Base-by-base conservation (phyloP, 1,140 invertebrate genomes). In the Caerostris darwini region DNA sequence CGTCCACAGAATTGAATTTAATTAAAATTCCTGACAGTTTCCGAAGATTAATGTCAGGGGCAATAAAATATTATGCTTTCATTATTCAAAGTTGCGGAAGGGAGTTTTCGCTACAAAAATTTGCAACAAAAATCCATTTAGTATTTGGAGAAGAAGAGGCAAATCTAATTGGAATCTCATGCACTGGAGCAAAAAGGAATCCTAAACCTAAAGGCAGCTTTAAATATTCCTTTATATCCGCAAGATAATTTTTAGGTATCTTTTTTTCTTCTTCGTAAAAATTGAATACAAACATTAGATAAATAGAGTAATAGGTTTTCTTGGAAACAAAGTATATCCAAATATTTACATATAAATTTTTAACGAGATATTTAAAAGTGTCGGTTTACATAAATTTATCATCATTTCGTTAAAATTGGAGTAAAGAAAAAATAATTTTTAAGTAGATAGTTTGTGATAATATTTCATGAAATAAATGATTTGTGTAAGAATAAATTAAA, bases 121-220 rank as follows among this genome's bases (percentile, higher is more conserved):
- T 64, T 64, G 61, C 61, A 64, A 64, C 61, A 64, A 64, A 64
- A 64, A 64, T 64, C 61, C 61, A 64, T 64, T 64, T 64, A 64
- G 12, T 17, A 34, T 34, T 14, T 34, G 17, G 61, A 10, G 61
- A 64, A 64, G 61, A 64, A 64, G 17, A 64, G 17, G 61, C 10
- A 64, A 64, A 64, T 64, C 61, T 64, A 64, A 64, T 64, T 64
- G 61, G 61, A 64, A 64, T 64, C 61, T 64, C 17, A 64, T 64
- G 61, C 61, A 64, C 61, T 64, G 17, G 12, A 14, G 12, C 17
- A 10, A 14, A 64, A 64, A 64, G 61, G 10, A 64, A 17, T 14
- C 12, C 61, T 34, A 34, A 34, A 34, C 34, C 34, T 34, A 34
- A 34, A 0, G 34, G 17, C 61, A 64, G 61, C 61, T 3, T 4